phyloP scores from a whole-genome alignment of 2,888 invertebrate species.

The Zaprionus obscuricornis region DNA sequence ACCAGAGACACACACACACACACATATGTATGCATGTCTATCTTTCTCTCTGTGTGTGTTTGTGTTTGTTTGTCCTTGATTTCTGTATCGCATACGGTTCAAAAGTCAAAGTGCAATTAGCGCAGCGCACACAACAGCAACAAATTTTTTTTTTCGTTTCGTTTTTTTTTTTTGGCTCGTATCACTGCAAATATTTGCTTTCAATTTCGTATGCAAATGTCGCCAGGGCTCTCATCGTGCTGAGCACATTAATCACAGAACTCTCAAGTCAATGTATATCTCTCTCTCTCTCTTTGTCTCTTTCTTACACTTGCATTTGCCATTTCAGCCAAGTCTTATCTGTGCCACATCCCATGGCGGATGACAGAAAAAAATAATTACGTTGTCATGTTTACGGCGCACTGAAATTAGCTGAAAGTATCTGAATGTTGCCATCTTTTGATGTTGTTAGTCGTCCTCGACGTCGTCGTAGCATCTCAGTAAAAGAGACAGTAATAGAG shows the following conservation, averaged over 20 bases:
- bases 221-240: constrained; percentile 34
- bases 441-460: constrained; percentile 71
- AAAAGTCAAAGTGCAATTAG: constrained; percentile 77
- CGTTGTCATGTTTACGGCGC: constrained; percentile 75
- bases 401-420: constrained; percentile 77
- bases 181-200: constrained; percentile 75
- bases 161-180: constrained; percentile 29
- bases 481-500: no score
- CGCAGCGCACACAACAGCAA: constrained; percentile 38
- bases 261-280: not conserved
- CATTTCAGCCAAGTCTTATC: no score
- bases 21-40: constrained; percentile 16
- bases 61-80: not conserved
- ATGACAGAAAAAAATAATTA: constrained; percentile 72
- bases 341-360: constrained; percentile 34
- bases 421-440: constrained; percentile 66
- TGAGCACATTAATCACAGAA: constrained; percentile 59
- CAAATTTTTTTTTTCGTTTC: constrained; percentile 8
- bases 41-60: not conserved
- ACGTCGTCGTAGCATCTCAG: no score
- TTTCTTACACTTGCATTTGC: not conserved
- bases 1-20: not conserved
- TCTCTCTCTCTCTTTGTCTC: not conserved
- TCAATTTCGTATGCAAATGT: constrained; percentile 79
- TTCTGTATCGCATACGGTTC: constrained; percentile 35